Percentiles rank a stretch among this genome's conserved stretches.
Evolutionary conservation across 1,140 invertebrate genomes (phyloP).

Genomic region (Limonius californicus): DNA sequence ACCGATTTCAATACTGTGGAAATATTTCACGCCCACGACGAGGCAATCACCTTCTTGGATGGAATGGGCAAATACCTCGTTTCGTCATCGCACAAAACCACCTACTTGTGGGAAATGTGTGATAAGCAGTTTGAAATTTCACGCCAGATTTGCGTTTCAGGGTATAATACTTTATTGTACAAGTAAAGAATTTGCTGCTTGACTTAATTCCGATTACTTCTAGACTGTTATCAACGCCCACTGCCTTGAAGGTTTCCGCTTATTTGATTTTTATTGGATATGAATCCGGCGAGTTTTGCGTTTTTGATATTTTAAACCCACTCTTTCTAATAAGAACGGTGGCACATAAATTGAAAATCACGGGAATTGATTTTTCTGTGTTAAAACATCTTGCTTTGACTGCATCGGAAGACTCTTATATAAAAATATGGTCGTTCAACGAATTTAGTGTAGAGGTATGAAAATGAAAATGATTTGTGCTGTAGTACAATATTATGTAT

Average conservation of each 20-base stretch:
- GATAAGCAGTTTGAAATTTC: constrained; percentile 23
- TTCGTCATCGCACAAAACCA: constrained; percentile 25
- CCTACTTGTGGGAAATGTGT: constrained; percentile 27
- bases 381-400: constrained; percentile 14
- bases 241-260: constrained; percentile 11
- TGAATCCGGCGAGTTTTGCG: constrained; percentile 21
- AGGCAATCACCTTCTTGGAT: constrained; percentile 24
- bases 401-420: constrained; percentile 14
- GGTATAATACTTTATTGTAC: constrained; percentile 23
- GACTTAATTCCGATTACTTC: neutral
- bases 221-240: constrained; percentile 17
- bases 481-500: no score
- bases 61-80: constrained; percentile 25
- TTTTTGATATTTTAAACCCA: constrained; percentile 11
- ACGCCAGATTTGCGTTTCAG: constrained; percentile 20
- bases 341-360: constrained; percentile 19
- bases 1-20: constrained; percentile 21
- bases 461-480: constrained; percentile 10
- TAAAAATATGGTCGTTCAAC: constrained; percentile 20
- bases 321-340: constrained; percentile 3
- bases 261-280: constrained; percentile 21
- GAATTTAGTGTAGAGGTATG: neutral
- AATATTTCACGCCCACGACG: constrained; percentile 28
- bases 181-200: neutral
- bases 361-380: constrained; percentile 20